Percentiles rank a stretch among this genome's conserved stretches.
These are phyloP conservation scores for Polypedilum vanderplanki DNA, from an alignment of 1,140 invertebrate species.

Conservation along the genomic window DNA sequence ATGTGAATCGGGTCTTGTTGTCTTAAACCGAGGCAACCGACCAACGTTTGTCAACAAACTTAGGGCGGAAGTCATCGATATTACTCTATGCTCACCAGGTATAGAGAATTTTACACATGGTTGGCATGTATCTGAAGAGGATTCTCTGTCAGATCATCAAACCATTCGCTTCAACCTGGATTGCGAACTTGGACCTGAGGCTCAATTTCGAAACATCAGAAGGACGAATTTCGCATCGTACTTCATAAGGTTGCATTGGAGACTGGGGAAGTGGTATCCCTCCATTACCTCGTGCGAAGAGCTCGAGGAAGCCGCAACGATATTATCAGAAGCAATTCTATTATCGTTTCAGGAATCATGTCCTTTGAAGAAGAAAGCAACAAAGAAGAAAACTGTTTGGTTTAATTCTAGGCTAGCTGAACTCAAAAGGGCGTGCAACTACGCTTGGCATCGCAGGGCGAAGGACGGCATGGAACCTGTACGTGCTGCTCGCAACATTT, in stretches of 20 bases:
- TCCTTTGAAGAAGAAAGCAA: too few relatives aligned
- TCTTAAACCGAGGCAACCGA: constrained; percentile 32
- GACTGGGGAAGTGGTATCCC: background rate
- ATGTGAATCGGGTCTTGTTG: constrained; percentile 29
- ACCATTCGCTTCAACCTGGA: constrained; percentile 17
- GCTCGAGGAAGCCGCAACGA: too few relatives aligned
- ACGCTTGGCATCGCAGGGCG: too few relatives aligned
- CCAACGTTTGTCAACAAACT: constrained; percentile 31
- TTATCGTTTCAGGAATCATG: too few relatives aligned
- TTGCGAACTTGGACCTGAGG: background rate
- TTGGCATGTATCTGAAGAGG: constrained; percentile 24
- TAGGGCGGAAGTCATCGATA: constrained; percentile 31
- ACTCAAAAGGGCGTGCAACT: too few relatives aligned
- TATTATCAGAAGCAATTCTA: too few relatives aligned
- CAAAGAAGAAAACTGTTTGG: too few relatives aligned
- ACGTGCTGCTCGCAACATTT: too few relatives aligned
- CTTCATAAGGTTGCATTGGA: too few relatives aligned
- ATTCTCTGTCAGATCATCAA: constrained; percentile 30
- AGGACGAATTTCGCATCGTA: constrained; percentile 29
- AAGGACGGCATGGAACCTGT: too few relatives aligned
- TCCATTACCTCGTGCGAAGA: too few relatives aligned
- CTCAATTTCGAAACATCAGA: constrained; percentile 23
- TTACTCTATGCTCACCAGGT: background rate
- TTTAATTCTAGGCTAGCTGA: too few relatives aligned
- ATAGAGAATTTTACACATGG: background rate